A percentile compares a stretch with the other conserved stretches of the same genome.
Evolutionary conservation across 1,140 invertebrate genomes (phyloP).

Genomic region (Brachionus koreanus): DNA sequence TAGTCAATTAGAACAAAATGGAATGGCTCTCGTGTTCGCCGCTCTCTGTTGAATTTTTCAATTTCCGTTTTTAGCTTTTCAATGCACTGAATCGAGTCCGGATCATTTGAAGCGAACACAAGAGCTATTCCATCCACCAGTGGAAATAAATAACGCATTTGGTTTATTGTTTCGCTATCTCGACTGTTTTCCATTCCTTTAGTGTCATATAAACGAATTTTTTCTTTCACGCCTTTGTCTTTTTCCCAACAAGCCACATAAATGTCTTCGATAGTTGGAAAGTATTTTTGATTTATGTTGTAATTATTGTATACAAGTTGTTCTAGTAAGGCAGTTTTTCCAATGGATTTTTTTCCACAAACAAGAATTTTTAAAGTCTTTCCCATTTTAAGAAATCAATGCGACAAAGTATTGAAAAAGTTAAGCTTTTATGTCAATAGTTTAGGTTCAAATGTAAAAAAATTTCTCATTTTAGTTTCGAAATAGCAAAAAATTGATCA

Average conservation of each 20-base stretch:
- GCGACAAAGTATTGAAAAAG: not conserved
- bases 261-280: conserved; percentile 87
- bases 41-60: not conserved
- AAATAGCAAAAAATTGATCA: not conserved
- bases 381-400: conserved; percentile 54
- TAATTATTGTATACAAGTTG: conserved; percentile 80
- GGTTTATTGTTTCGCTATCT: conserved; percentile 23
- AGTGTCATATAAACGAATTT: conserved; percentile 85
- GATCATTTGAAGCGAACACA: conserved; percentile 26
- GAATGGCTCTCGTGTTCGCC: not conserved
- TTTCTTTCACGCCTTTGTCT: conserved; percentile 79
- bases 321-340: conserved; percentile 83
- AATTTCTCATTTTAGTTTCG: not conserved
- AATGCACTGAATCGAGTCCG: conserved; percentile 13
- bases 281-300: conserved; percentile 59
- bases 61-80: conserved; percentile 25
- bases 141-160: conserved; percentile 39
- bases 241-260: conserved; percentile 88
- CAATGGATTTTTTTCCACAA: conserved; percentile 84
- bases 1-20: conserved; percentile 39
- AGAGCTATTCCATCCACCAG: conserved; percentile 32
- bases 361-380: conserved; percentile 82
- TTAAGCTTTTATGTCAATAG: not conserved
- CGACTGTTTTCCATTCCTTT: conserved; percentile 67
- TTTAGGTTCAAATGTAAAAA: not conserved